Evolutionary conservation across 2,113 vertebrate species (phyloP).

Genomic region (Gavialis gangeticus): DNA sequence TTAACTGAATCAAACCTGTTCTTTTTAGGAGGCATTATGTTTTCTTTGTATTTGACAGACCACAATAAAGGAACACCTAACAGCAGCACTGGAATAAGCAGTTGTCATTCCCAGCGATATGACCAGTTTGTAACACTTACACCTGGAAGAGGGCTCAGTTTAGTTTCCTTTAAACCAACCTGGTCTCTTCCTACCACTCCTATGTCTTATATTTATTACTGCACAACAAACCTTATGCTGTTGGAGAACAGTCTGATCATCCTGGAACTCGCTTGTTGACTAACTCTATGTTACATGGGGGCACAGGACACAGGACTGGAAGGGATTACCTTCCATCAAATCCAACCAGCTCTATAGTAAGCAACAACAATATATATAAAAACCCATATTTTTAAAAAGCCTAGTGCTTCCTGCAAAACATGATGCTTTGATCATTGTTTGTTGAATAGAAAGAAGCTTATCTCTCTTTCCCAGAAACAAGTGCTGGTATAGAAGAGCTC

Average conservation of each 20-base stretch:
- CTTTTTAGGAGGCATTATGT: not conserved
- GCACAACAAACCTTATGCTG: not conserved
- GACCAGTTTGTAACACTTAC: not conserved
- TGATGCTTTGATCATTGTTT: conserved; percentile 44
- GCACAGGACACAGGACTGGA: not conserved
- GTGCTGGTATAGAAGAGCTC: conserved; percentile 42
- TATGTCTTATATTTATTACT: not conserved
- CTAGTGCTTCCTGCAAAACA: conserved; percentile 47
- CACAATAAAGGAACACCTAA: not conserved
- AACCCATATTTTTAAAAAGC: conserved; percentile 22
- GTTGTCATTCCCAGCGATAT: not conserved
- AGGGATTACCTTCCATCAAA: too few relatives aligned
- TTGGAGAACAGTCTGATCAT: not conserved
- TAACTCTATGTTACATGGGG: conserved; percentile 6
- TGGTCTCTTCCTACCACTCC: not conserved
- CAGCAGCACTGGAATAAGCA: not conserved
- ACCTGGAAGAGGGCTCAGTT: not conserved
- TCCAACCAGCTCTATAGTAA: conserved; percentile 19
- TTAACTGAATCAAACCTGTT: not conserved
- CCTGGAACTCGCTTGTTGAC: not conserved
- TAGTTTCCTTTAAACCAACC: not conserved
- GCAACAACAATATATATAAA: conserved; percentile 43
- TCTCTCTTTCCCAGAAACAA: conserved; percentile 66
- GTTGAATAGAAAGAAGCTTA: conserved; percentile 63
- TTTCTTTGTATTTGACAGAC: not conserved